Evolutionary conservation across 2,113 vertebrate species (phyloP), one percentile per base, ranked within the genome.

Genomic region (Aegypius monachus): DNA sequence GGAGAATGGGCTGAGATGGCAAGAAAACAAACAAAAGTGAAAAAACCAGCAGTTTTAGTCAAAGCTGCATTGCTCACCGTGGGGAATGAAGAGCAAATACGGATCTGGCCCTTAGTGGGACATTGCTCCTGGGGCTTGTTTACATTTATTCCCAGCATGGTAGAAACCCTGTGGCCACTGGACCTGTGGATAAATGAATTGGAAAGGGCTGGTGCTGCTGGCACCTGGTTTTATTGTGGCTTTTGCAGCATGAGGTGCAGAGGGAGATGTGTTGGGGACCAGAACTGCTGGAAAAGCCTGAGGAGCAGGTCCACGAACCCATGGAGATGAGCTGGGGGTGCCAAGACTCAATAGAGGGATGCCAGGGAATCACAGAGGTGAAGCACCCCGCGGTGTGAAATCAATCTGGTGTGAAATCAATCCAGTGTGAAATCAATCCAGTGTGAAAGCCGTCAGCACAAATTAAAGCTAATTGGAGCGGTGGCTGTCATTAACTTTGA

Each of bases 171-270:
- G 68, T n/a, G 71, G 42, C 40, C 45, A 0, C 50, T 7, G 85
- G 67, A 36, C 42, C 75, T 58, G 80, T 7, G 83, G 84, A 31
- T 18, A 11, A 67, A 68, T 2, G 43, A 16, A 38, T 23, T 16
- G 45, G 53, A 19, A 36, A 5, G 40, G 13, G 67, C 36, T 52
- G 62, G 27, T 42, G 86, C 81, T 93, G 88, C 73, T 22, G 63
- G n/a, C 63, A 21, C 53, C 45, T 9, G 74, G 17, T 3, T 58
- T 67, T 25, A 1, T 5, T 0, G 0, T 0, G 4, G 81, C 17
- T 86, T 23, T 18, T 22, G 8, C 77, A 68, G 42, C 58, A 9
- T 0, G 2, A 42, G 66, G 71, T 4, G 61, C 80, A 20, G 25
- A 47, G 36, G 40, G 43, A 70, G n/a, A 16, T 13, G 74, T 31